phyloP scores from a whole-genome alignment of 1,140 invertebrate species.

The Caenorhabditis elegans region WBcel235 BX284606.5:10311501-10312000 shows the following conservation, averaged over 20 bases:
- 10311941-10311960: background rate
- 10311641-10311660: slow-evolving; percentile 7
- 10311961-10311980: too few species aligned
- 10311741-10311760: slow-evolving; percentile 19
- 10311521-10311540: slow-evolving; percentile 19
- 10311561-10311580: slow-evolving; percentile 36
- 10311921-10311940: background rate
- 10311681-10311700: slow-evolving; percentile 17
- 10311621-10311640: background rate
- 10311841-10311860: too few species aligned
- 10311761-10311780: background rate
- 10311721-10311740: slow-evolving; percentile 22
- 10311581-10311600: background rate
- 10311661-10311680: slow-evolving; percentile 11
- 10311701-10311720: slow-evolving; percentile 21
- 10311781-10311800: background rate
- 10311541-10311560: slow-evolving; percentile 38
- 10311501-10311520: slow-evolving; percentile 19
- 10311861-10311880: too few species aligned
- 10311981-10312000: too few species aligned
- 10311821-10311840: too few species aligned
- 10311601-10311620: background rate
- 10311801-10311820: background rate
- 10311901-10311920: background rate
- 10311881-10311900: background rate